Conservation (phyloP, 1,140 invertebrate species). For the Ctenoplectra terminalis region DNA sequence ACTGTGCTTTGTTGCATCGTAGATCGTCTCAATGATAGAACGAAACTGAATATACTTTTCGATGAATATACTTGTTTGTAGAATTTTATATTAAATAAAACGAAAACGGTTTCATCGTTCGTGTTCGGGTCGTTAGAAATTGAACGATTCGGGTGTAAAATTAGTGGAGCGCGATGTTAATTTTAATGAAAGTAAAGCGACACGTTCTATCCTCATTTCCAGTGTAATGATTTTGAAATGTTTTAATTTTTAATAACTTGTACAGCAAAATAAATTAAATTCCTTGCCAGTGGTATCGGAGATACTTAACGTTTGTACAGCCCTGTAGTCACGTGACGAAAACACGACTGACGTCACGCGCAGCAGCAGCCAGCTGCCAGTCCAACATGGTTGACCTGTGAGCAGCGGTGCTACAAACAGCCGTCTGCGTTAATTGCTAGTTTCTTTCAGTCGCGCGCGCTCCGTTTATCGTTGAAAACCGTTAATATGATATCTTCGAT, state of each 20-base stretch:
- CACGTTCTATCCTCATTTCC: background rate
- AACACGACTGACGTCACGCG: slow-evolving; percentile 80
- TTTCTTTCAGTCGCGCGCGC: slow-evolving; percentile 67
- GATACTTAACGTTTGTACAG: slow-evolving; percentile 23
- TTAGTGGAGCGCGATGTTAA: too few species aligned
- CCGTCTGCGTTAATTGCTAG: slow-evolving; percentile 72
- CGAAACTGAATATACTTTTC: too few species aligned
- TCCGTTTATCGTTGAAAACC: slow-evolving; percentile 51
- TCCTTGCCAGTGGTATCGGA: background rate
- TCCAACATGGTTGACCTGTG: slow-evolving; percentile 81
- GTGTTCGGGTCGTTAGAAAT: background rate
- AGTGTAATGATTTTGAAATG: background rate
- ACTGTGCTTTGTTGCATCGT: too few species aligned
- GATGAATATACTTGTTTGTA: too few species aligned
- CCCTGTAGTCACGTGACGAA: slow-evolving; percentile 79
- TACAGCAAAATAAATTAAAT: background rate
- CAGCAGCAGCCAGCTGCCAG: slow-evolving; percentile 77
- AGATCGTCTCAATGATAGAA: too few species aligned
- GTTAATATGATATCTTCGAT: slow-evolving; percentile 89
- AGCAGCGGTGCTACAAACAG: slow-evolving; percentile 75
- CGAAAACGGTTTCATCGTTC: background rate
- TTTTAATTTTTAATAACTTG: too few species aligned
- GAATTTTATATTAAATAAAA: too few species aligned
- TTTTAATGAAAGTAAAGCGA: background rate
- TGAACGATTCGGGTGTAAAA: background rate